phyloP scores from a whole-genome alignment of 2,888 invertebrate species.

The Orthosia gothica region DNA sequence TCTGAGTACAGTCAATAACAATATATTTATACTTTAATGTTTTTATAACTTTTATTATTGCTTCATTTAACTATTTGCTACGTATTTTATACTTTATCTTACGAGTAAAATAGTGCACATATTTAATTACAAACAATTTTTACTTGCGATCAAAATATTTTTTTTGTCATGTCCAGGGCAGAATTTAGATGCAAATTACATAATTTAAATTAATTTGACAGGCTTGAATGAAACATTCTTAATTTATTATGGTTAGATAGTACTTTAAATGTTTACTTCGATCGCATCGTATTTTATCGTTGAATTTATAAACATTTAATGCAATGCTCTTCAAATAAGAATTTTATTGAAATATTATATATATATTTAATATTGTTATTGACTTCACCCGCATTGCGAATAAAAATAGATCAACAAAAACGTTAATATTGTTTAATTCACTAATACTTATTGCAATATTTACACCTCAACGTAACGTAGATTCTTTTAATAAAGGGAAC shows the following conservation, averaged over 20 bases:
- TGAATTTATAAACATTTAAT: not conserved
- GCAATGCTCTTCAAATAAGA: not conserved
- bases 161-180: too few relatives aligned
- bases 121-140: conserved; percentile 35
- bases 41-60: conserved; percentile 42
- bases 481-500: conserved; percentile 56
- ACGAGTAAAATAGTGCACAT: conserved; percentile 21
- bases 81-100: conserved; percentile 15
- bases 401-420: conserved; percentile 56
- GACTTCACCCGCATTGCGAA: conserved; percentile 44
- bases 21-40: conserved; percentile 5
- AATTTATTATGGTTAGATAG: not conserved
- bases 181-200: not conserved
- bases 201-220: conserved; percentile 3
- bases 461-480: conserved; percentile 65
- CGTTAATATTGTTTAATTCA: conserved; percentile 48
- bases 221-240: not conserved
- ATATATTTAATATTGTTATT: conserved; percentile 58
- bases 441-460: conserved; percentile 71
- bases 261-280: not conserved
- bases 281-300: not conserved
- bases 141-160: conserved; percentile 3
- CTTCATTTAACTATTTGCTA: conserved; percentile 39
- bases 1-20: conserved; percentile 57
- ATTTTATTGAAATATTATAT: too few relatives aligned